These are phyloP conservation scores for Nymphicus hollandicus DNA, from an alignment of 2,113 vertebrate species.

Conservation along the genomic window DNA sequence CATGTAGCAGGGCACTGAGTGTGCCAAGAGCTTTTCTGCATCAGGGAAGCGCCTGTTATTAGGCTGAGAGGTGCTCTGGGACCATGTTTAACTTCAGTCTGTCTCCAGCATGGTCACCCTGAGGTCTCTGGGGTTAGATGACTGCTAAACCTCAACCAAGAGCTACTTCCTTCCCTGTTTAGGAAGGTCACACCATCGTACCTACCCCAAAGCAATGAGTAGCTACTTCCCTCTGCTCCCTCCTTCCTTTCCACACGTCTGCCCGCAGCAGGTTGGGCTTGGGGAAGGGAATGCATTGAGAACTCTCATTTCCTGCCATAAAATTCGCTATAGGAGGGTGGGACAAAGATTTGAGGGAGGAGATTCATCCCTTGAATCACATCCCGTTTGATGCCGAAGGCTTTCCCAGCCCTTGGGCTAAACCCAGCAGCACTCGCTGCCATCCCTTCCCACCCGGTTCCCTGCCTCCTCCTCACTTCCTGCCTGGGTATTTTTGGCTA, in stretches of 20 bases:
- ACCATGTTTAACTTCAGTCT: not conserved
- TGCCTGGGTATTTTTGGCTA: conserved; percentile 31
- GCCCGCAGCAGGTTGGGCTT: not conserved
- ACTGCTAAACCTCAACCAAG: not conserved
- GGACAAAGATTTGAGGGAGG: not conserved
- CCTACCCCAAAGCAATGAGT: not conserved
- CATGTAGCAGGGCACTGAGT: not conserved
- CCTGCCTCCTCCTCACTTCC: conserved; percentile 45
- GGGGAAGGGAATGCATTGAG: not conserved
- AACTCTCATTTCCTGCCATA: not conserved
- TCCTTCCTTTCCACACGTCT: not conserved
- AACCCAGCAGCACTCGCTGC: not conserved
- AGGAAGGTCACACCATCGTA: not conserved
- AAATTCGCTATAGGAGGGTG: not conserved
- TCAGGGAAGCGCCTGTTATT: not conserved
- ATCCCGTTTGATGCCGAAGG: not conserved
- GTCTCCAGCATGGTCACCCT: not conserved
- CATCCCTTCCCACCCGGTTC: conserved; percentile 6
- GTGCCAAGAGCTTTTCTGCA: not conserved
- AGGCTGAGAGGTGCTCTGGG: not conserved
- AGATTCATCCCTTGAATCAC: not conserved
- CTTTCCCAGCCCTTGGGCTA: not conserved
- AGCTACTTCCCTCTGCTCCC: not conserved
- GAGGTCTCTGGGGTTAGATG: not conserved
- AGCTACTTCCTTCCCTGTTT: fast-evolving